Conservation (phyloP, 1,140 invertebrate genomes). For the Neodiprion pinetum region DNA sequence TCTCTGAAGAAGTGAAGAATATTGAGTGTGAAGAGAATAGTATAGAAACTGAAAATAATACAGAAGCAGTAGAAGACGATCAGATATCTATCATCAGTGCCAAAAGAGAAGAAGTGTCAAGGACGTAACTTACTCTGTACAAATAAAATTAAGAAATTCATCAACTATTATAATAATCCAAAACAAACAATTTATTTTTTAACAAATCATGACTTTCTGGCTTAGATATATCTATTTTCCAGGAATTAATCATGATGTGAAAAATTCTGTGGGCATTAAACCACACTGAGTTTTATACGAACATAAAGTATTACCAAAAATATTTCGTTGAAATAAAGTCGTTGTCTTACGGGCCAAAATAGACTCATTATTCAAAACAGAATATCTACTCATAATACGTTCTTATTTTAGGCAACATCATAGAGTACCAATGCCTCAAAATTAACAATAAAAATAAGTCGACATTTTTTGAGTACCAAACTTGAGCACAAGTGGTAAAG, state of each 20-base stretch:
- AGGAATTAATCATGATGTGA: not conserved
- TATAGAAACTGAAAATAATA: constrained; percentile 29
- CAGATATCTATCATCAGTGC: constrained; percentile 35
- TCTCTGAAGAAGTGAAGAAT: constrained; percentile 25
- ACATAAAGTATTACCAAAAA: not conserved
- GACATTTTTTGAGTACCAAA: not conserved
- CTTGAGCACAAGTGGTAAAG: not conserved
- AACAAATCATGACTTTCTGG: not conserved
- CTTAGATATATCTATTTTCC: not conserved
- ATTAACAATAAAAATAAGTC: not conserved
- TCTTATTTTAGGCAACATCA: not conserved
- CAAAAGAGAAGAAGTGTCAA: constrained; percentile 47
- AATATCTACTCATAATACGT: not conserved
- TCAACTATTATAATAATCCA: not conserved
- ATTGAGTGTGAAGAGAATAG: constrained; percentile 25
- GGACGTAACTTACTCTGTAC: constrained; percentile 20
- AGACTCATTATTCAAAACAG: constrained; percentile 19
- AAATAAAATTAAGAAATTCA: not conserved
- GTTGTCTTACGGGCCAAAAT: constrained; percentile 34
- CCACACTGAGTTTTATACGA: not conserved
- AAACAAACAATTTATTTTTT: not conserved
- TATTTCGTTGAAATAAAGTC: not conserved
- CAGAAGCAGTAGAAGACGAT: constrained; percentile 27
- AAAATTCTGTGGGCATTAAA: not conserved
- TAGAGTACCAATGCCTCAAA: not conserved